Evolutionary conservation across 2,888 invertebrate genomes (phyloP).

Genomic region (Arge pagana): DNA sequence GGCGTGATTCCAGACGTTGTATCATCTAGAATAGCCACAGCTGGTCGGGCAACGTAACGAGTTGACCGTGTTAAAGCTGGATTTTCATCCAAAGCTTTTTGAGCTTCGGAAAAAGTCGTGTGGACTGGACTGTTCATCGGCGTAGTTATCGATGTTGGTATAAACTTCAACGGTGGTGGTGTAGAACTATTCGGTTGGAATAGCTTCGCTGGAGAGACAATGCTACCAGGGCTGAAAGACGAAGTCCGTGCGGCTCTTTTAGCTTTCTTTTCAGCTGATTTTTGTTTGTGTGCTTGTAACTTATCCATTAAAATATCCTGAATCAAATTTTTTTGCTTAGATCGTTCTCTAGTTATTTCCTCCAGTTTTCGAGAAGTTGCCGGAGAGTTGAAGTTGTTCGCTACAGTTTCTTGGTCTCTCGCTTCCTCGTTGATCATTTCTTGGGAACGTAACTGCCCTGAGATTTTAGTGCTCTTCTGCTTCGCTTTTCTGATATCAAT

Average conservation of each 20-base stretch:
- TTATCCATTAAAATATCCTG: slow-evolving; percentile 83
- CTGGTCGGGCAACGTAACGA: background rate
- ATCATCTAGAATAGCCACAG: background rate
- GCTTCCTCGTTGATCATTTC: slow-evolving; percentile 61
- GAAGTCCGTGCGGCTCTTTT: slow-evolving; percentile 65
- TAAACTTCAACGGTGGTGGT: slow-evolving; percentile 33
- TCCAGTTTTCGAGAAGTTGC: slow-evolving; percentile 71
- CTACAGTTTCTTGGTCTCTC: slow-evolving; percentile 51
- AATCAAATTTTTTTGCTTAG: slow-evolving; percentile 82
- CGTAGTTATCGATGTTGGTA: slow-evolving; percentile 40
- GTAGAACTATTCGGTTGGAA: slow-evolving; percentile 13
- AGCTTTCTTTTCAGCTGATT: slow-evolving; percentile 65
- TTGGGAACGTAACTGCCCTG: slow-evolving; percentile 58
- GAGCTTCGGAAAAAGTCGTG: slow-evolving; percentile 44
- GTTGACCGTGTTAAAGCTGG: slow-evolving; percentile 7
- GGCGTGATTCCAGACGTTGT: background rate
- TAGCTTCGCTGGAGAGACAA: slow-evolving; percentile 28
- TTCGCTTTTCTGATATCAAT: slow-evolving; percentile 68
- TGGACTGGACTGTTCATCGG: slow-evolving; percentile 40
- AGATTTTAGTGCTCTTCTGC: slow-evolving; percentile 59
- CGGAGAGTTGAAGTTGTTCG: slow-evolving; percentile 57
- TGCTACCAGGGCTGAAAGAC: slow-evolving; percentile 51
- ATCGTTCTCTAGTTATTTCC: slow-evolving; percentile 78
- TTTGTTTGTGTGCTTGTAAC: slow-evolving; percentile 70
- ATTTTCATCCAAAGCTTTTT: slow-evolving; percentile 33